Conservation (phyloP, 2,888 invertebrate genomes). For the Belgica antarctica region DNA sequence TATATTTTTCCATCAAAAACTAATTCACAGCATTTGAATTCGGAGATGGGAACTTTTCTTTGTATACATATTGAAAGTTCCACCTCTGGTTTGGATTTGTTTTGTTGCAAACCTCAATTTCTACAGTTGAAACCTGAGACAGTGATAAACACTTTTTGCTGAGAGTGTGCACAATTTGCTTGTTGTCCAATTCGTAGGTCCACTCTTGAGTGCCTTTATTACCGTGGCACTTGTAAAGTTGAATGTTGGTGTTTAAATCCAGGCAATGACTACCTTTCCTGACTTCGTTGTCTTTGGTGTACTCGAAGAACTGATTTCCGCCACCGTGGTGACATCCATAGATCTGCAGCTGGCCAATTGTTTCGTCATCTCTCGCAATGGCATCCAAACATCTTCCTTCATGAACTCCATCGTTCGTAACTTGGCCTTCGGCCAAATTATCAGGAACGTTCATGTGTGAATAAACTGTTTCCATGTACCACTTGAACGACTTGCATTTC, state of each 20-base stretch:
- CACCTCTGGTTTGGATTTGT: constrained; percentile 14
- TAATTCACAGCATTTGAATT: no score
- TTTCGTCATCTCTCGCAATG: neutral
- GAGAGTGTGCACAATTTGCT: no score
- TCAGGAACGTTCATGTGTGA: constrained; percentile 59
- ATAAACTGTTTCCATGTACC: constrained; percentile 80
- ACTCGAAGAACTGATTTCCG: constrained; percentile 35
- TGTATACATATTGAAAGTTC: neutral
- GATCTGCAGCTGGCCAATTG: neutral
- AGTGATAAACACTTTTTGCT: no score
- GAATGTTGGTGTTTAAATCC: neutral
- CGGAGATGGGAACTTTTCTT: no score
- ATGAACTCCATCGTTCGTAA: neutral
- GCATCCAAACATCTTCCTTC: neutral
- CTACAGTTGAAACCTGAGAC: neutral
- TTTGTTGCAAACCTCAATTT: neutral
- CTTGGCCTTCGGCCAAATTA: neutral
- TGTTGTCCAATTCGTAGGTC: neutral
- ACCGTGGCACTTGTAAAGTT: neutral
- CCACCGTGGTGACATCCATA: constrained; percentile 15
- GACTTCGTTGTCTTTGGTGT: neutral
- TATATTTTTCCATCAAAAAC: no score
- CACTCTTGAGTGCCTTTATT: neutral
- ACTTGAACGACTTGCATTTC: constrained; percentile 76
- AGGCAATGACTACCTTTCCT: neutral